Percentiles rank a stretch among this genome's conserved stretches.
These are phyloP conservation scores for Echinops telfairi DNA, from an alignment of 2,113 vertebrate genomes.

Conservation along the genomic window DNA sequence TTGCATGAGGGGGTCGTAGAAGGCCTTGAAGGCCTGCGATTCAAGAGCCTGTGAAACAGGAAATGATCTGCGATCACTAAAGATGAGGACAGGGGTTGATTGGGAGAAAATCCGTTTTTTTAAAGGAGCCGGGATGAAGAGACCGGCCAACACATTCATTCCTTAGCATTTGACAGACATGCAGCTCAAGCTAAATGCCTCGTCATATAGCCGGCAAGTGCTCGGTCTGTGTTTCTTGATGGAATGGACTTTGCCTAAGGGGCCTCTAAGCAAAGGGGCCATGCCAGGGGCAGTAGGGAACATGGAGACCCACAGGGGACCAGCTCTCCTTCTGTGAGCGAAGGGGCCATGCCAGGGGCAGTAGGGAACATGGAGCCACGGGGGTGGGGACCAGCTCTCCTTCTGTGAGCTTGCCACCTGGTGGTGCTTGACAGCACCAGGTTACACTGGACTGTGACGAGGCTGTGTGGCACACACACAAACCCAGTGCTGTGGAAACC, in stretches of 20 bases:
- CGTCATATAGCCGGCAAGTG: not conserved
- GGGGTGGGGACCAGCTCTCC: not conserved
- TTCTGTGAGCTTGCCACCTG: too few species aligned
- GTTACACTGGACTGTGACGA: not conserved
- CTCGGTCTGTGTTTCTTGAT: not conserved
- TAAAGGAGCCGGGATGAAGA: not conserved
- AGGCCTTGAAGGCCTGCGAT: not conserved
- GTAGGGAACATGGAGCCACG: accelerated
- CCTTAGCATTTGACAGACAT: not conserved
- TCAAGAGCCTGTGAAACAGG: not conserved
- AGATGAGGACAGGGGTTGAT: not conserved
- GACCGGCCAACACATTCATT: not conserved
- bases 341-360: accelerated
- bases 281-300: accelerated
- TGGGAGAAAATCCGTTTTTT: not conserved
- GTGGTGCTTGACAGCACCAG: not conserved
- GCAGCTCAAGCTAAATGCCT: not conserved
- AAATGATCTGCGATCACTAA: not conserved
- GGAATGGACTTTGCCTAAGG: not conserved
- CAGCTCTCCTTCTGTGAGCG: too few species aligned
- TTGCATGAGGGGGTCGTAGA: not conserved
- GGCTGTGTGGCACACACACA: not conserved
- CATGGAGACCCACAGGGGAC: accelerated
- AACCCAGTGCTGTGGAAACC: not conserved
- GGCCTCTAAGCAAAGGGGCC: not conserved